Base-by-base conservation (phyloP, 2,888 invertebrate species). In the Pheosia gnoma region DNA sequence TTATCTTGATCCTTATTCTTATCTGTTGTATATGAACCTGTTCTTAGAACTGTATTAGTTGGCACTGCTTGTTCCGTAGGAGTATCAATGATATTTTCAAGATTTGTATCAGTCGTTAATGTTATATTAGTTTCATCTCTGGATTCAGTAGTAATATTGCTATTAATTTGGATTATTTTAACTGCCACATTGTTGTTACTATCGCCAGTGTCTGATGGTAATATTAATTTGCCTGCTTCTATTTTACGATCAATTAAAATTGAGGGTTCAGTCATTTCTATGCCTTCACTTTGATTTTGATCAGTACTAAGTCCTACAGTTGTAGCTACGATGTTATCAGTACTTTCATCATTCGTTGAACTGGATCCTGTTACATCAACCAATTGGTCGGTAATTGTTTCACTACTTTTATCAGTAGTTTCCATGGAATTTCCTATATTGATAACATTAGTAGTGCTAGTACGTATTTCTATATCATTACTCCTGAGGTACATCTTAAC, bases 151-250 rank as follows among this genome's bases (percentile, higher is more conserved):
- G 10, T 25, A 25, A 25, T 25, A 25, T 51, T 4, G 7, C 5
- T 51, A 25, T 25, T 8, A 25, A 5, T 51, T 25, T 3, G 51
- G 10, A 47, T 10, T 7, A 10, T 47, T 47, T 47, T 5, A 25
- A 9, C 8, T 25, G 8, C n/a, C 5, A n/a, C 36, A 43, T 52
- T 25, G 9, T 62, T 10, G 39, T 45, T 51, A 58, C 60, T 58
- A 57, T 61, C 9, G 9, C 43, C n/a, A n/a, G 47, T 47, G n/a
- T 2, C 6, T n/a, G n/a, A n/a, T 47, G 9, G n/a, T 47, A 47
- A 4, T 47, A 4, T 47, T 9, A 9, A 11, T 11, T 47, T n/a
- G n/a, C 4, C 47, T 47, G 47, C 4, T n/a, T 47, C 47, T 5
- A n/a, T 52, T 6, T 3, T 52, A 1, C 8, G 25, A 25, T 7